Evolutionary conservation across 2,113 vertebrate species (phyloP).

Genomic region (Gnathonemus echidnorhynchus): DNA sequence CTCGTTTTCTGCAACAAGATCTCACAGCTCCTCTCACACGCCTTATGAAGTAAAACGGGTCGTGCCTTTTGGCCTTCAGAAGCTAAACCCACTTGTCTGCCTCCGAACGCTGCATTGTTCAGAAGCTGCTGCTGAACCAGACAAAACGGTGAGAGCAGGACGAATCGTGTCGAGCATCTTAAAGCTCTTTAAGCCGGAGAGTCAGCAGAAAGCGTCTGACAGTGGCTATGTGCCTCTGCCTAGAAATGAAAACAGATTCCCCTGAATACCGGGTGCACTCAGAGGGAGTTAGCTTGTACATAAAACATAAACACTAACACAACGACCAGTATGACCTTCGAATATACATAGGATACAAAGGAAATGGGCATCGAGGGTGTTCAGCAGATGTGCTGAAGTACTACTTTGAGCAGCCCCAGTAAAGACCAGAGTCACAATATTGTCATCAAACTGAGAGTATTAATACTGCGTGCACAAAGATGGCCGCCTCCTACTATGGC

Average conservation of each 20-base stretch:
- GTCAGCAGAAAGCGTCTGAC: background rate
- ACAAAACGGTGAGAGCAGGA: background rate
- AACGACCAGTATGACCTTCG: conserved; percentile 12
- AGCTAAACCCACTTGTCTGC: background rate
- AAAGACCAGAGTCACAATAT: background rate
- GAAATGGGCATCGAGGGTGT: background rate
- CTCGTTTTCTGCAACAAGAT: background rate
- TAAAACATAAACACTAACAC: background rate
- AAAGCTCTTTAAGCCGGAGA: background rate
- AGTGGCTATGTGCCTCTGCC: background rate
- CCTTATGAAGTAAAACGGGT: background rate
- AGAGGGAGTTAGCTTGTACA: background rate
- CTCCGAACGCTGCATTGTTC: background rate
- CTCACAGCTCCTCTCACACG: background rate
- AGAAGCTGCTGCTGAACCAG: background rate
- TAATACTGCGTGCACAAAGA: background rate
- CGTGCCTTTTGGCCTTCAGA: background rate
- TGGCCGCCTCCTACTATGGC: background rate
- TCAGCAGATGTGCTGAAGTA: background rate
- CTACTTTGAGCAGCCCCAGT: background rate
- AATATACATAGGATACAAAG: background rate
- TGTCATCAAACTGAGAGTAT: background rate
- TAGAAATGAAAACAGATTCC: conserved; percentile 5
- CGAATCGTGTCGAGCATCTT: background rate
- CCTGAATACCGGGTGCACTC: background rate